These are phyloP conservation scores for Drosophila kohkoa DNA, from an alignment of 1,140 invertebrate species.

Conservation along the genomic window DNA sequence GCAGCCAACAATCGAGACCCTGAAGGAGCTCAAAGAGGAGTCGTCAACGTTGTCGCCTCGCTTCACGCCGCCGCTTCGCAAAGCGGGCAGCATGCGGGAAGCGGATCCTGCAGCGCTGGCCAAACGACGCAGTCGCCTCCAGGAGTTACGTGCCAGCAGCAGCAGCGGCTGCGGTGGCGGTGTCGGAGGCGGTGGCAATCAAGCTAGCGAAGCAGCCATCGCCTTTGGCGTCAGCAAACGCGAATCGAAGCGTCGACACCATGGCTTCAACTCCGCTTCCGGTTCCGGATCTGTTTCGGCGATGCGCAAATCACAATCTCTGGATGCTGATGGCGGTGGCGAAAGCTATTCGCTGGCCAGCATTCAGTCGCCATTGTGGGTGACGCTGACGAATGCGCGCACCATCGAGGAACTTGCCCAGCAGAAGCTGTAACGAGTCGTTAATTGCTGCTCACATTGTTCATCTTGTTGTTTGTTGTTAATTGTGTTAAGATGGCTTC, in stretches of 20 bases:
- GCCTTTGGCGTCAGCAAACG: constrained; percentile 59
- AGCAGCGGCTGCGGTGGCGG: constrained; percentile 34
- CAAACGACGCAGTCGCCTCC: constrained; percentile 70
- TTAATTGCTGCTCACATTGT: not conserved
- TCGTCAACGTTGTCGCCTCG: constrained; percentile 8
- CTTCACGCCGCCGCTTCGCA: constrained; percentile 58
- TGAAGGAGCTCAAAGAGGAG: not conserved
- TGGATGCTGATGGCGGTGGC: constrained; percentile 63
- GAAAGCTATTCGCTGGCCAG: constrained; percentile 72
- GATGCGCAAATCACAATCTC: constrained; percentile 75
- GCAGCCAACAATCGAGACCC: constrained; percentile 10
- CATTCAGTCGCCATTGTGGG: constrained; percentile 87
- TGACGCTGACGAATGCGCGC: constrained; percentile 88
- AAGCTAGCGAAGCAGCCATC: constrained; percentile 48
- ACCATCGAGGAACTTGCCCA: constrained; percentile 84
- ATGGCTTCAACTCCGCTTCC: constrained; percentile 5
- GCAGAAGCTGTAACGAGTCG: constrained; percentile 60
- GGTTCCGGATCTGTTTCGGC: not conserved
- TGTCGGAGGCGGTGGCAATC: constrained; percentile 26
- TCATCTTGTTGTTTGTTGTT: constrained; percentile 35
- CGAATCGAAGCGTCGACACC: constrained; percentile 54
- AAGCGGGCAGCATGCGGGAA: constrained; percentile 63
- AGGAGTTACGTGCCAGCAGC: constrained; percentile 62
- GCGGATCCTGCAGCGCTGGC: constrained; percentile 55
- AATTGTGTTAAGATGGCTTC: constrained; percentile 25